Evolutionary conservation across 2,888 invertebrate genomes (phyloP).

Genomic region (Orchesellides sinensis): DNA sequence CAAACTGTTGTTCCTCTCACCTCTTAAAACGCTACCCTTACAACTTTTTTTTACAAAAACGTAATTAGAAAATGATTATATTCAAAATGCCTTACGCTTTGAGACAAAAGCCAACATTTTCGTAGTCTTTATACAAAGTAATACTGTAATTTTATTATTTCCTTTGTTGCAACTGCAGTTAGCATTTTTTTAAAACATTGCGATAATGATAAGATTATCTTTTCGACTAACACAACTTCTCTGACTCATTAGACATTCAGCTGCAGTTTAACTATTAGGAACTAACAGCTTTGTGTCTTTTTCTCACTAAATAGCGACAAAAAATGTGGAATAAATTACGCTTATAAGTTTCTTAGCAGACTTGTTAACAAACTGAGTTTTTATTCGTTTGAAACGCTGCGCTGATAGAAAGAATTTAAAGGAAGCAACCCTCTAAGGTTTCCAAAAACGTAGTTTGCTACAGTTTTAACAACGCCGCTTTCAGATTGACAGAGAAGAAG

Average conservation of each 20-base stretch:
- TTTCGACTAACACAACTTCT: neutral
- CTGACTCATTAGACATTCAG: neutral
- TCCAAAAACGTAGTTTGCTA: too few species aligned
- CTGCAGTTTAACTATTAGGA: neutral
- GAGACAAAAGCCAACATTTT: conserved; percentile 29
- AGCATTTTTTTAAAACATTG: conserved; percentile 36
- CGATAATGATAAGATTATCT: conserved; percentile 17
- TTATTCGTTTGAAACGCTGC: too few species aligned
- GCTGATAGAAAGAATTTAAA: too few species aligned
- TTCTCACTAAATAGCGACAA: too few species aligned
- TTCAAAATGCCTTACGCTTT: neutral
- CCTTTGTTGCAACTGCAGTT: conserved; percentile 52
- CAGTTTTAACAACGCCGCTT: too few species aligned
- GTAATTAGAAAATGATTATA: conserved; percentile 20
- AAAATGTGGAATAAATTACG: too few species aligned
- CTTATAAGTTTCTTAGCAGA: too few species aligned
- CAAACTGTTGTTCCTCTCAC: conserved; percentile 34
- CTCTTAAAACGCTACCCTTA: conserved; percentile 1
- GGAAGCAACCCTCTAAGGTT: too few species aligned
- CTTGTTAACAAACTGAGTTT: too few species aligned
- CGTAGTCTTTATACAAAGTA: neutral
- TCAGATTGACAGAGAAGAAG: too few species aligned
- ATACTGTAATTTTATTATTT: too few species aligned
- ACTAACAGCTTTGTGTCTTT: neutral
- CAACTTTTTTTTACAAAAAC: conserved; percentile 7